Conservation (phyloP, 2,888 invertebrate genomes). For the Aleiodes alternator region DNA sequence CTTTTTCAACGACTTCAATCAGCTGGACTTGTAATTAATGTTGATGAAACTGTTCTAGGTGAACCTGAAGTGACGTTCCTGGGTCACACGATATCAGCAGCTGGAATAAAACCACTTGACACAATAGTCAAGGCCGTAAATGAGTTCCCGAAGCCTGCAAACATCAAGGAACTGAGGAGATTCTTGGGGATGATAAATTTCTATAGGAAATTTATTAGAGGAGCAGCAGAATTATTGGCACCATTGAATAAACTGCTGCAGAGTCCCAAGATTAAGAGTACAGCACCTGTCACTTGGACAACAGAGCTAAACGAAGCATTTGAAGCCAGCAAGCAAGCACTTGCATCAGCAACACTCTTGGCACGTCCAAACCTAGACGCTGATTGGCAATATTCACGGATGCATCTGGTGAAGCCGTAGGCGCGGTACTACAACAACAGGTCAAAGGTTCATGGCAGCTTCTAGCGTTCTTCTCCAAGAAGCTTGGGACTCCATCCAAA, state of each 20-base stretch:
- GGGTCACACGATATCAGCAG: not conserved
- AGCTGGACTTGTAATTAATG: not conserved
- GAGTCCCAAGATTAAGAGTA: not conserved
- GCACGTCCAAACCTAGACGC: slow-evolving; percentile 13
- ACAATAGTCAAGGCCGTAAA: not conserved
- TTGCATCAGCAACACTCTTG: slow-evolving; percentile 11
- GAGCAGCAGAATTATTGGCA: not conserved
- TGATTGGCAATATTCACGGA: slow-evolving; percentile 20
- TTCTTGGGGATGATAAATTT: not conserved
- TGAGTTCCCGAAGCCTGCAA: not conserved
- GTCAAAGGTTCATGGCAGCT: not conserved
- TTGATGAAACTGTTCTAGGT: not conserved
- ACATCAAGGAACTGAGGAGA: not conserved
- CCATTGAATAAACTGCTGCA: not conserved
- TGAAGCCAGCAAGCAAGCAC: not conserved
- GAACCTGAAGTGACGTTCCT: not conserved
- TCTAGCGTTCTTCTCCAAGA: not conserved
- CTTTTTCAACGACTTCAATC: not conserved
- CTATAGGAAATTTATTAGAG: not conserved
- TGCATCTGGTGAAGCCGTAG: slow-evolving; percentile 34
- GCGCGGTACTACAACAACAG: not conserved
- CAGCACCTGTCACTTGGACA: not conserved
- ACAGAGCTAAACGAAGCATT: not conserved
- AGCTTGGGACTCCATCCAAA: not conserved
- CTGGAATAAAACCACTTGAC: not conserved